These are phyloP conservation scores for Bombus superbus DNA, from an alignment of 1,140 invertebrate species.

Conservation along the genomic window DNA sequence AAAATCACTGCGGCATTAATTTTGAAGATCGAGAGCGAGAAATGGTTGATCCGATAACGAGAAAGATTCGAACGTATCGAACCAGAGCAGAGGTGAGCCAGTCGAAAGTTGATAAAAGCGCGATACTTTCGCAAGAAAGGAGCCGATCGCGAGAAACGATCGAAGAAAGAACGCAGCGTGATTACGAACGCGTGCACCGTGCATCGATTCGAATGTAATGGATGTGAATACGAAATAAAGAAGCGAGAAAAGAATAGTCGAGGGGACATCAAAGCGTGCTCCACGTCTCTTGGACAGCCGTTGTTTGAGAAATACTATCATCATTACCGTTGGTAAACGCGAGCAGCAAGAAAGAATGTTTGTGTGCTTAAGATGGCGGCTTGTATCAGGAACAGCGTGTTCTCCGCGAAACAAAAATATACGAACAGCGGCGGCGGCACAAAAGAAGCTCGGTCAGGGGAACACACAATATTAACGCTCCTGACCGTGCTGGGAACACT, in stretches of 20 bases:
- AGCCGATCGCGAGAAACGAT: too few species aligned
- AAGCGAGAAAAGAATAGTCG: background rate
- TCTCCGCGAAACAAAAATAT: conserved; percentile 73
- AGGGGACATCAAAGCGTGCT: conserved; percentile 26
- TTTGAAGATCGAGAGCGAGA: too few species aligned
- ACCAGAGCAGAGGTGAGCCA: too few species aligned
- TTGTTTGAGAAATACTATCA: conserved; percentile 44
- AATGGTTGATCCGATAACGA: too few species aligned
- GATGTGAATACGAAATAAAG: background rate
- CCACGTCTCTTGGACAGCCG: conserved; percentile 20
- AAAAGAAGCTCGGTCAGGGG: conserved; percentile 43
- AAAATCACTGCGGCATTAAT: too few species aligned
- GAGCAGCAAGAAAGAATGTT: conserved; percentile 51
- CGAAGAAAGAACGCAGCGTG: background rate
- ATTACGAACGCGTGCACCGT: too few species aligned
- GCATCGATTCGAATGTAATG: background rate
- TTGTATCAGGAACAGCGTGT: conserved; percentile 45
- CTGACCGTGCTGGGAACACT: conserved; percentile 52
- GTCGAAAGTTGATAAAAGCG: too few species aligned
- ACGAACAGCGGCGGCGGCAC: conserved; percentile 28
- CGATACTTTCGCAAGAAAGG: too few species aligned
- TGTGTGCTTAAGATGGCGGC: conserved; percentile 69
- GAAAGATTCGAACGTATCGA: too few species aligned
- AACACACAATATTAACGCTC: conserved; percentile 36
- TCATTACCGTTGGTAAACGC: conserved; percentile 44